A percentile compares a stretch with the other conserved stretches of the same genome.
phyloP scores from a whole-genome alignment of 1,140 invertebrate genomes.

The Mamestra configurata region DNA sequence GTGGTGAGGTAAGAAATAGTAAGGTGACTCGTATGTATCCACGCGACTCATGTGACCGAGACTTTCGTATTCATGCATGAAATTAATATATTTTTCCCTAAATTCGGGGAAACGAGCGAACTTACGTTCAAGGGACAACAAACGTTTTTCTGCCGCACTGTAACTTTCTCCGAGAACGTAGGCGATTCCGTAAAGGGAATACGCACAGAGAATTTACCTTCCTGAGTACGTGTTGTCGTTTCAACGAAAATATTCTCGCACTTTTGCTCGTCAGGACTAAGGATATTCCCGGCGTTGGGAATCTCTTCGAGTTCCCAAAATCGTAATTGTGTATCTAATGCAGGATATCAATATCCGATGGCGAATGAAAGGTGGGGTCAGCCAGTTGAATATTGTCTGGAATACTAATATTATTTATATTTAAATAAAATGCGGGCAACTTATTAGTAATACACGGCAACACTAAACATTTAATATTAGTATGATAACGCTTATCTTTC shows the following conservation, averaged over 20 bases:
- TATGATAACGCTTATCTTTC: not conserved
- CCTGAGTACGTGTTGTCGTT: not conserved
- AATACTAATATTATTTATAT: not conserved
- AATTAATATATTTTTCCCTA: conserved; percentile 43
- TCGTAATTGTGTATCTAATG: not conserved
- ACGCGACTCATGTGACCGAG: conserved; percentile 64
- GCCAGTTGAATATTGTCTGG: not conserved
- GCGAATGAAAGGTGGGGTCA: not conserved
- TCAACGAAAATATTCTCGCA: not conserved
- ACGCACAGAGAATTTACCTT: not conserved
- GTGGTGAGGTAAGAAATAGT: conserved; percentile 81
- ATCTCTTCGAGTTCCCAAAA: conserved; percentile 11
- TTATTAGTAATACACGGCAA: not conserved
- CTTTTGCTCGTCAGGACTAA: not conserved
- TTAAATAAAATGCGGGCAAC: not conserved
- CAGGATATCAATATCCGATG: not conserved
- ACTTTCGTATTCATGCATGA: conserved; percentile 65
- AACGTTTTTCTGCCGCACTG: not conserved
- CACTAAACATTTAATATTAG: not conserved
- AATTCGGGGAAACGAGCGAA: not conserved
- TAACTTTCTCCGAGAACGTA: not conserved
- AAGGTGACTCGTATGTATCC: conserved; percentile 21
- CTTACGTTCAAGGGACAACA: not conserved
- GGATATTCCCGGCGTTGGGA: not conserved
- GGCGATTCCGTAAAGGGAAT: not conserved